phyloP scores from a whole-genome alignment of 2,797 vertebrate species.

The Vipera latastei region DNA sequence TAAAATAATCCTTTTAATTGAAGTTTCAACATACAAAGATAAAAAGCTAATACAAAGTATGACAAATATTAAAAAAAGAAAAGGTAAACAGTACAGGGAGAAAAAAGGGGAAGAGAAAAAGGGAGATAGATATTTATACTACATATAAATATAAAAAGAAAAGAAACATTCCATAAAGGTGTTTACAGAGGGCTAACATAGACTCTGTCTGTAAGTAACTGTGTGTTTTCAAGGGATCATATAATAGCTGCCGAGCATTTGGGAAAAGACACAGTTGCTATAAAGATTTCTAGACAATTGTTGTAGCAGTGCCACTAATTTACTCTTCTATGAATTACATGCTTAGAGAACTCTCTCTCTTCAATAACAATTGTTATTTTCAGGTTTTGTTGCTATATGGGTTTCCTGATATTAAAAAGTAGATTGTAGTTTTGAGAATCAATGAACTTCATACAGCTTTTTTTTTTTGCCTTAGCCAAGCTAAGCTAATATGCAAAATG shows the following conservation, averaged over 20 bases:
- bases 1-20: not conserved
- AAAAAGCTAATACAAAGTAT: not conserved
- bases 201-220: not conserved
- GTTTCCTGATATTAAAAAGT: not conserved
- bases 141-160: not conserved
- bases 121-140: not conserved
- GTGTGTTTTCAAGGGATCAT: not conserved
- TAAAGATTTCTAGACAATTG: not conserved
- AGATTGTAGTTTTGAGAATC: not conserved
- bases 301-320: not conserved
- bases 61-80: not conserved
- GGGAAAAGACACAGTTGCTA: not conserved
- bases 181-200: not conserved
- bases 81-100: not conserved
- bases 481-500: not conserved
- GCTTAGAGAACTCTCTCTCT: not conserved
- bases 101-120: not conserved
- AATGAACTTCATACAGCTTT: not conserved
- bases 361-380: not conserved
- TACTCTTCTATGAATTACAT: not conserved
- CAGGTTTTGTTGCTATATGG: not conserved
- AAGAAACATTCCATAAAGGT: not conserved
- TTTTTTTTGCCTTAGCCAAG: not conserved
- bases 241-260: not conserved
- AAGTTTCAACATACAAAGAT: not conserved